Evolutionary conservation across 2,797 vertebrate genomes (phyloP).

Genomic region (Saguinus oedipus): DNA sequence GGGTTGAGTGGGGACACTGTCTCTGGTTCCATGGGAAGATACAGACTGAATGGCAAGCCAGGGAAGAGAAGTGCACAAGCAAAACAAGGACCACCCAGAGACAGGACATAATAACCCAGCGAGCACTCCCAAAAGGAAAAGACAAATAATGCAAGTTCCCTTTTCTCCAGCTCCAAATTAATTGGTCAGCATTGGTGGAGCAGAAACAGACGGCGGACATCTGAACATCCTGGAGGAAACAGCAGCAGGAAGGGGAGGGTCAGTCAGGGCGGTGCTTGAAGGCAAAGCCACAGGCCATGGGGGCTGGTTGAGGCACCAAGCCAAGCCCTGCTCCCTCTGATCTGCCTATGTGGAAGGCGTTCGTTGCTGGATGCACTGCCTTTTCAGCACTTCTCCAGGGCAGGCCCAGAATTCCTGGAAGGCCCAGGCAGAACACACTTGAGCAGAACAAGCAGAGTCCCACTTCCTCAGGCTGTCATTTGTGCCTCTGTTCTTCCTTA

Average conservation of each 20-base stretch:
- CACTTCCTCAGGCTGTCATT: constrained; percentile 74
- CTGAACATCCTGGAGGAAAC: constrained; percentile 27
- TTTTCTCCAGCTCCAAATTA: neutral
- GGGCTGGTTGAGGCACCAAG: neutral
- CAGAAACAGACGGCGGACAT: neutral
- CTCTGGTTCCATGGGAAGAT: neutral
- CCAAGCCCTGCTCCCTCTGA: neutral
- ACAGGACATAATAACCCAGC: neutral
- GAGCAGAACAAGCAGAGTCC: constrained; percentile 55
- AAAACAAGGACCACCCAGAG: neutral
- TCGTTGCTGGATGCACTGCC: neutral
- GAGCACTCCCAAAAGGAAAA: neutral
- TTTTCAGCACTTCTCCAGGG: neutral
- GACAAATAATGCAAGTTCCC: neutral
- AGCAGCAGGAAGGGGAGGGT: neutral
- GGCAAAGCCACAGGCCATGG: neutral
- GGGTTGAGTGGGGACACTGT: neutral
- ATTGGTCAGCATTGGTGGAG: neutral
- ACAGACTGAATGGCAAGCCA: neutral
- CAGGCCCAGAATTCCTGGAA: neutral
- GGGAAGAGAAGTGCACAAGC: neutral
- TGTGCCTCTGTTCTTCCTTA: constrained; percentile 82
- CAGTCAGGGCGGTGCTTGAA: accelerated
- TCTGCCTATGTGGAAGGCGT: neutral
- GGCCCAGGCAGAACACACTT: neutral